These are phyloP conservation scores for Drosophila emarginata DNA, from an alignment of 2,888 invertebrate species.

Conservation along the genomic window DNA sequence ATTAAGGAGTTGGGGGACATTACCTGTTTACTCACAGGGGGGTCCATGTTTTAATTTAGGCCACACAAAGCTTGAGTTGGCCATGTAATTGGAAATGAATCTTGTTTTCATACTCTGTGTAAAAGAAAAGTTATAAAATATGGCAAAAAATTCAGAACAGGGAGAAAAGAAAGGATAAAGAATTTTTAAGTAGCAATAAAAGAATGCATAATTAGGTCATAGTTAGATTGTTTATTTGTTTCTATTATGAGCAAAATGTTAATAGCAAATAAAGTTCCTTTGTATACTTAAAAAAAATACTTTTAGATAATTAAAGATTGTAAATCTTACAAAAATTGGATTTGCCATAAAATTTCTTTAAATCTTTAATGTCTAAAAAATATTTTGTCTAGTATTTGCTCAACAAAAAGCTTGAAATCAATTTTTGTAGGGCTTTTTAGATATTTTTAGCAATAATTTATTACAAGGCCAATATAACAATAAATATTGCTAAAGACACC, in stretches of 20 bases:
- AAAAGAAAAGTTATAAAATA: not conserved
- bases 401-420: not conserved
- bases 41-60: slow-evolving; percentile 24
- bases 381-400: too few relatives aligned
- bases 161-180: too few relatives aligned
- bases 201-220: too few relatives aligned
- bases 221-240: too few relatives aligned
- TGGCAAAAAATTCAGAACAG: not conserved
- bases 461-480: not conserved
- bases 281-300: too few relatives aligned
- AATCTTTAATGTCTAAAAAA: too few relatives aligned
- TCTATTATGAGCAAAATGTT: too few relatives aligned
- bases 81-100: not conserved
- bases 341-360: too few relatives aligned
- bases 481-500: not conserved
- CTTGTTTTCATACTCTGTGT: not conserved
- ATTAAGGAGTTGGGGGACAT: not conserved
- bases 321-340: too few relatives aligned
- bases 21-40: not conserved
- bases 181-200: too few relatives aligned
- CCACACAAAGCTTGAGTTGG: slow-evolving; percentile 14
- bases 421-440: not conserved
- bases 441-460: not conserved
- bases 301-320: too few relatives aligned
- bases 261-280: too few relatives aligned